Evolutionary conservation across 2,113 vertebrate species (phyloP), one percentile per base, ranked within the genome.

Genomic region (Dipodomys spectabilis): DNA sequence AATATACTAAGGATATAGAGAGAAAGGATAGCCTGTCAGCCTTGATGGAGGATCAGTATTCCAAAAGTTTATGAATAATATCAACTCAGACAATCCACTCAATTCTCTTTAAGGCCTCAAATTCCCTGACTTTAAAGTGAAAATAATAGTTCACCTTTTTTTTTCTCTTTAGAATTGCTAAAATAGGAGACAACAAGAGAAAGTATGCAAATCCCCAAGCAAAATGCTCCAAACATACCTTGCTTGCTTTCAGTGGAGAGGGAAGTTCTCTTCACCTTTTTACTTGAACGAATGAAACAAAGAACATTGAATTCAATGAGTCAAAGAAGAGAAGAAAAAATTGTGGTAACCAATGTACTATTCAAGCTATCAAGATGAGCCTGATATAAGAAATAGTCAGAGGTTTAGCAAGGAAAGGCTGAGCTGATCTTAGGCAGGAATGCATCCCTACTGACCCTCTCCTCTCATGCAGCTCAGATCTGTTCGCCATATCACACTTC

Each of bases 41-140:
- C 23, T 78, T 57, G 2, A 74, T 16, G 81, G 28, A 86, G 2
- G 92, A 87, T 25, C 86, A 20, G 64, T 20, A 81, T 4, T 73
- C 15, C 4, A 86, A 30, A n/a, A 22, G 12, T 3, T 65, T 83
- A 75, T 25, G 28, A 93, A 6, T 28, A 67, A 22, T n/a, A 20
- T 27, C 19, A 90, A 87, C 28, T 67, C 60, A 45, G 16, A 83
- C 15, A 83, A 86, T 72, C 89, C 15, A 75, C 35, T 86, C 86
- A 67, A 68, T 72, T 18, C 22, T 90, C 83, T 77, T 27, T 91
- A 82, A 86, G 23, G 64, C 16, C 35, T 77, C 35, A 88, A 30
- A 60, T 87, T 85, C 91, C 75, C 39, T 75, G 25, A 71, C 60
- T 92, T 88, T 71, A 93, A 88, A 87, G 82, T 85, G 39, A 60